phyloP scores from a whole-genome alignment of 2,888 invertebrate species.

The Tridacna crocea region DNA sequence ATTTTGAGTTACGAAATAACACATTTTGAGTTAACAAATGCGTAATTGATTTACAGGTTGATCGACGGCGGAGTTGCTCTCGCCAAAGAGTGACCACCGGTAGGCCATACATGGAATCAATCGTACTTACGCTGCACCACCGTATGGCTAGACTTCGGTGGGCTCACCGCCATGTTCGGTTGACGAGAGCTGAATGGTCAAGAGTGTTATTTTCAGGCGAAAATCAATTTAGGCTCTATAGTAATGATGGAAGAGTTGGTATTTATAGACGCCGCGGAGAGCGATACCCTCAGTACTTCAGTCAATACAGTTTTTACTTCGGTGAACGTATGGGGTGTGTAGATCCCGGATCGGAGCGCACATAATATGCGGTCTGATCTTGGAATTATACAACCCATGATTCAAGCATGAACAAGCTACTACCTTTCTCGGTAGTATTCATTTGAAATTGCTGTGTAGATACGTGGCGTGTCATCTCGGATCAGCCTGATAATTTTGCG shows the following conservation, averaged over 20 bases:
- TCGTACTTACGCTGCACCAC: background rate
- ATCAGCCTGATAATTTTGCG: no score
- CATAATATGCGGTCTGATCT: no score
- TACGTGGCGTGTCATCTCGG: no score
- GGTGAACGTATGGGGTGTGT: no score
- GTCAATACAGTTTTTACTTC: no score
- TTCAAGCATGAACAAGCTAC: no score
- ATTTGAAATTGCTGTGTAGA: no score
- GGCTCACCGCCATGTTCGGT: background rate
- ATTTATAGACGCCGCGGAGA: constrained; percentile 32
- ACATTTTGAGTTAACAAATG: background rate
- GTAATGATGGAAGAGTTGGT: constrained; percentile 12
- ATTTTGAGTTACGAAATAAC: background rate
- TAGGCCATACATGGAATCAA: background rate
- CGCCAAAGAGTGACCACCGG: constrained; percentile 20
- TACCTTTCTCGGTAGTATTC: no score
- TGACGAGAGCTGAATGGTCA: constrained; percentile 33
- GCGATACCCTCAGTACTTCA: no score
- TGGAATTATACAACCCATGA: no score
- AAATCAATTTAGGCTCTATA: background rate
- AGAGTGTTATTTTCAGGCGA: constrained; percentile 29
- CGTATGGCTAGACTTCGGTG: no score
- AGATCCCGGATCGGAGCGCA: no score
- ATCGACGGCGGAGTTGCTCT: constrained; percentile 22
- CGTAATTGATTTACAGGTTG: constrained; percentile 5